Conservation (phyloP, 2,113 vertebrate species). For the Piliocolobus tephrosceles region DNA sequence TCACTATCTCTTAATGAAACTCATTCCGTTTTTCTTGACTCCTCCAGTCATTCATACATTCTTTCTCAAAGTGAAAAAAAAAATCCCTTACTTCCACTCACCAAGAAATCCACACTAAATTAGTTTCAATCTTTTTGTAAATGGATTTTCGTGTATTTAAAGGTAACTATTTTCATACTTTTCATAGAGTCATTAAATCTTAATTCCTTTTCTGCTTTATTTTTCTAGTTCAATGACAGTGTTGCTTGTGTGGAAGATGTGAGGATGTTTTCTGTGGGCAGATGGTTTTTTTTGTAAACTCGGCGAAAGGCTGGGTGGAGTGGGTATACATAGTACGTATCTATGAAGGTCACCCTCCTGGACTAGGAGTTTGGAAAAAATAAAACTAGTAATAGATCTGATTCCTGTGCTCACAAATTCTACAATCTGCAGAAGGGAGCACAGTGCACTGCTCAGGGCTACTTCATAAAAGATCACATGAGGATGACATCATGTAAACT, state of each 20-base stretch:
- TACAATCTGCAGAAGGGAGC: neutral
- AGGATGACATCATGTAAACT: neutral
- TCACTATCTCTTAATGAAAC: neutral
- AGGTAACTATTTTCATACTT: neutral
- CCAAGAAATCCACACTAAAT: neutral
- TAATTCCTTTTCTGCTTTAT: neutral
- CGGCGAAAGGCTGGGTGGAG: neutral
- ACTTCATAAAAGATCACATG: neutral
- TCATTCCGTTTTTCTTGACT: neutral
- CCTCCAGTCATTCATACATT: neutral
- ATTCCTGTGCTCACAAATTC: neutral
- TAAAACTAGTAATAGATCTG: neutral
- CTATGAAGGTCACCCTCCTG: neutral
- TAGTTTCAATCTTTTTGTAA: neutral
- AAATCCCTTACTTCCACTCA: neutral
- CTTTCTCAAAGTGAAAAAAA: neutral
- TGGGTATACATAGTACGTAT: fast-evolving
- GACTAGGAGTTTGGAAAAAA: neutral
- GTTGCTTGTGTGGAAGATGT: neutral
- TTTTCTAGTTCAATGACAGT: neutral
- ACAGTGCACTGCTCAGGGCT: neutral
- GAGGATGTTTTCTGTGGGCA: neutral
- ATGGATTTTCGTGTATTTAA: neutral
- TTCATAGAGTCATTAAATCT: neutral
- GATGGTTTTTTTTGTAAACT: neutral